Conservation (phyloP, 2,888 invertebrate genomes). For the Molorchus minor region DNA sequence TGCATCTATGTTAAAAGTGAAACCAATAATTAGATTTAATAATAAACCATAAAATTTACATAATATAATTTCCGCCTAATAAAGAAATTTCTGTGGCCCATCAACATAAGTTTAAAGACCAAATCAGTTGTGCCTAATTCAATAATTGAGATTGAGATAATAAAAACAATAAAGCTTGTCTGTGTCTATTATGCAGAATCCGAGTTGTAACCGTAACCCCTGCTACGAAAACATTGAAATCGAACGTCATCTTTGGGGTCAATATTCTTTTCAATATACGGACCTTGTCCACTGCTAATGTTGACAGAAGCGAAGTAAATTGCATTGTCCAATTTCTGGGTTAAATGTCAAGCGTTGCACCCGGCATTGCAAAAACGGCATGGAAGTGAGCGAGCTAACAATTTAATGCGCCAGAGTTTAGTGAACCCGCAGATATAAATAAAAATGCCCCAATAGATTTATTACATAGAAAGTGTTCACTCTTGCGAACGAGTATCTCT, state of each 20-base stretch:
- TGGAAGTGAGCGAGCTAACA: slow-evolving; percentile 28
- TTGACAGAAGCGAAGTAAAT: slow-evolving; percentile 27
- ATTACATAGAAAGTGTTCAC: slow-evolving; percentile 50
- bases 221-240: slow-evolving; percentile 1
- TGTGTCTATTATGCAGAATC: not conserved
- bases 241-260: slow-evolving; percentile 13
- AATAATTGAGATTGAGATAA: not conserved
- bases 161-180: not conserved
- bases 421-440: slow-evolving; percentile 51
- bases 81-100: too few species aligned
- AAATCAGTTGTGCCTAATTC: too few species aligned
- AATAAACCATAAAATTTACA: too few species aligned
- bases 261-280: slow-evolving; percentile 17
- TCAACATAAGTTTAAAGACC: too few species aligned
- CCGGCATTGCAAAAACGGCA: slow-evolving; percentile 32
- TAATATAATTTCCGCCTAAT: too few species aligned
- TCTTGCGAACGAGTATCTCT: slow-evolving; percentile 25
- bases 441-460: slow-evolving; percentile 52
- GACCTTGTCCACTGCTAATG: slow-evolving; percentile 14
- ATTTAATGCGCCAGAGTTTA: slow-evolving; percentile 42
- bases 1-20: too few species aligned
- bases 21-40: too few species aligned
- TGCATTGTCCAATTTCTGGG: slow-evolving; percentile 46
- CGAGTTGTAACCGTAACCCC: slow-evolving; percentile 1
- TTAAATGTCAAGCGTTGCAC: slow-evolving; percentile 48